phyloP scores from a whole-genome alignment of 2,797 vertebrate species.

The Sternarchorhynchus goeldii region DNA sequence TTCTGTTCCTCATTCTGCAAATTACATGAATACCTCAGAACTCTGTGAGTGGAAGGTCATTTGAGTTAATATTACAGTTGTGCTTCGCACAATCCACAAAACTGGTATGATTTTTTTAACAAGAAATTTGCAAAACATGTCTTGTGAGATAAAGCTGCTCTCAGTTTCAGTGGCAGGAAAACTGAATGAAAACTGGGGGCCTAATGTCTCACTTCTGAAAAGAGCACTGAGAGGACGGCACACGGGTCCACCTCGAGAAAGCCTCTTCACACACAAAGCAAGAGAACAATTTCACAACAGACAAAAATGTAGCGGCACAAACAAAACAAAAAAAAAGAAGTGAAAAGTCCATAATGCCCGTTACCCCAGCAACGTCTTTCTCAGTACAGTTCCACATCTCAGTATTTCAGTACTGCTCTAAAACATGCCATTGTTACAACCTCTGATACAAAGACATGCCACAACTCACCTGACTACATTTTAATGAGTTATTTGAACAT shows the following conservation, averaged over 20 bases:
- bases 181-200: constrained; percentile 47
- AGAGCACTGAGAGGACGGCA: constrained; percentile 51
- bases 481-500: neutral
- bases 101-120: constrained; percentile 20
- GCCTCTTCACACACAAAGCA: constrained; percentile 6
- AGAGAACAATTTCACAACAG: neutral
- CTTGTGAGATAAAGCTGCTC: constrained; percentile 5
- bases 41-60: neutral
- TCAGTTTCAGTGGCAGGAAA: constrained; percentile 49
- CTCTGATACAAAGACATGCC: too few species aligned
- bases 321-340: neutral
- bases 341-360: too few species aligned
- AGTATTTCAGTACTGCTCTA: too few species aligned
- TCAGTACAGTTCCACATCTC: too few species aligned
- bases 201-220: constrained; percentile 55
- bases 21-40: neutral
- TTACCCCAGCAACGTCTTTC: neutral
- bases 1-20: neutral
- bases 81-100: constrained; percentile 18
- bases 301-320: neutral
- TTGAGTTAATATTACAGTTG: neutral
- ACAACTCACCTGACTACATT: neutral
- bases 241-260: neutral
- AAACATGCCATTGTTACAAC: too few species aligned
- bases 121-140: constrained; percentile 21